phyloP scores from a whole-genome alignment of 2,113 vertebrate species.

The Callipepla californica region DNA sequence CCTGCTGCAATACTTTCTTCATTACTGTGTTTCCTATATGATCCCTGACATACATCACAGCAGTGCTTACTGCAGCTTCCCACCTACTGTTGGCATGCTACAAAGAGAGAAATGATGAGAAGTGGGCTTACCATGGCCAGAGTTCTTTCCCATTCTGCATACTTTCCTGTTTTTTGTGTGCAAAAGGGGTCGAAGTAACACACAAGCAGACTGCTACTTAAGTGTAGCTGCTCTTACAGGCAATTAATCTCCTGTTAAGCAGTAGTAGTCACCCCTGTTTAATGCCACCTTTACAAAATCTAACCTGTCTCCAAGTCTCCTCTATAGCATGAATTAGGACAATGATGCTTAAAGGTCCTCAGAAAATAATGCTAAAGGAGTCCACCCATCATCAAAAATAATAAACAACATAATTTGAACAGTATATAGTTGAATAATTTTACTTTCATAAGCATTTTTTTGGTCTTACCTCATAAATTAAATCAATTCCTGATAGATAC shows the following conservation, averaged over 20 bases:
- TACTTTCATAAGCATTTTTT: constrained; percentile 22
- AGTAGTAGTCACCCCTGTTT: neutral
- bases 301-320: neutral
- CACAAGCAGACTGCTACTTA: neutral
- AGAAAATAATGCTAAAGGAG: constrained; percentile 5
- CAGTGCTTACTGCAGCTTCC: neutral
- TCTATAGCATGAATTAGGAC: neutral
- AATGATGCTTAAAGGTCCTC: neutral
- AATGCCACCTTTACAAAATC: neutral
- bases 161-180: neutral
- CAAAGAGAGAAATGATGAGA: neutral
- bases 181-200: neutral
- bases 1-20: neutral
- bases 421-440: neutral
- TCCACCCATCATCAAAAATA: neutral
- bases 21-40: neutral
- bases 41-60: neutral
- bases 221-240: neutral
- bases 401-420: neutral
- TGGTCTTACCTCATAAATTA: neutral
- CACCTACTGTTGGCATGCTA: accelerated
- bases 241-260: neutral
- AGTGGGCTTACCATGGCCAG: neutral
- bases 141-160: neutral
- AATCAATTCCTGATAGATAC: neutral